Evolutionary conservation across 2,113 vertebrate species (phyloP), one percentile per base, ranked within the genome.

Genomic region (Phrynocephalus versicolor): DNA sequence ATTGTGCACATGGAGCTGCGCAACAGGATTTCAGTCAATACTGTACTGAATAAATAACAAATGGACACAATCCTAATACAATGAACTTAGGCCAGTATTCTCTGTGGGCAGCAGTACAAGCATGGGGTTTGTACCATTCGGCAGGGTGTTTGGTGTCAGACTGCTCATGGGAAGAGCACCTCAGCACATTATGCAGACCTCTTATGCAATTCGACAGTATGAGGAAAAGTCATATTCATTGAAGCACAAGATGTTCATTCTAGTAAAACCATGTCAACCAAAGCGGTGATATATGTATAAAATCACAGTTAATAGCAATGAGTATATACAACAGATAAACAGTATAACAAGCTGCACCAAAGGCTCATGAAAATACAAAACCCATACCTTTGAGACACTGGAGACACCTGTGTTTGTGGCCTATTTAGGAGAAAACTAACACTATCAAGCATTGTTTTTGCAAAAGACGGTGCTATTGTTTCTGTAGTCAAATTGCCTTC

Each of bases 361-460:
- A 86, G 6, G 45, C 16, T 84, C 2, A 82, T 3, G 30, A 70
- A 72, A 0, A 87, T 23, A n/a, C 4, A 85, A 64, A 77, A 62
- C 5, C 82, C 84, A n/a, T 92, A 99, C 98, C 97, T 98, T 91
- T 96, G 97, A 41, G 97, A 95, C 77, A 96, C 95, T 23, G 72
- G 87, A 3, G 95, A 91, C 60, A 98, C 88, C n/a, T 95, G 74
- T 6, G 25, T 9, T 0, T 95, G n/a, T 19, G 97, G 84, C 73
- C 86, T 92, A 35, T 91, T 92, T 88, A 99, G 96, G 85, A 99
- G 94, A 81, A 89, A 92, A 93, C 96, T 97, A 91, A 99, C 93
- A 27, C 95, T 76, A 21, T 73, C 87, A 70, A 99, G 79, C 90
- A 96, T 93, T 51, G 85, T 92, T 79, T 35, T 83, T 10, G 92